phyloP scores from a whole-genome alignment of 2,888 invertebrate genomes.

The Meteorus cinctellus region DNA sequence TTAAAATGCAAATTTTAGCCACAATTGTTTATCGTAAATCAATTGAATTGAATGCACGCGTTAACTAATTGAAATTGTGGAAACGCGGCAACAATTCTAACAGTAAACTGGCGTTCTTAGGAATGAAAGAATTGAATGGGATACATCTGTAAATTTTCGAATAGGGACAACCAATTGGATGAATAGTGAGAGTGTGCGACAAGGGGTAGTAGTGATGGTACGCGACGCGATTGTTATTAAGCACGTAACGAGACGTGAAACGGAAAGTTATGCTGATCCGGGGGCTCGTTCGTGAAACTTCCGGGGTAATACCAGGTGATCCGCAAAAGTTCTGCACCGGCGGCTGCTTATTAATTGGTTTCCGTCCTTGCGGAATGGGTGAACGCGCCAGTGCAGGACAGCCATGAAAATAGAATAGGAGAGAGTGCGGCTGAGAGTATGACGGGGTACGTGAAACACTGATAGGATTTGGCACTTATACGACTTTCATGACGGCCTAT shows the following conservation, averaged over 20 bases:
- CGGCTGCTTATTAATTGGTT: conserved; percentile 44
- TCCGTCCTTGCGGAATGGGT: conserved; percentile 4
- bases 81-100: too few relatives aligned
- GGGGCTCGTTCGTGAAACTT: conserved; percentile 47
- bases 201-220: conserved; percentile 28
- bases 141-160: background rate
- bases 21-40: background rate
- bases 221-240: conserved; percentile 52
- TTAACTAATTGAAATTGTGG: background rate
- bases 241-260: conserved; percentile 47
- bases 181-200: background rate
- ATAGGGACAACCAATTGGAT: background rate
- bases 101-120: too few relatives aligned
- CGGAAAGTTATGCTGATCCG: conserved; percentile 44
- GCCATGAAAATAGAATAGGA: background rate
- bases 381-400: conserved; percentile 7
- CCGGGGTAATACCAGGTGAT: conserved; percentile 42
- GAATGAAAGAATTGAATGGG: background rate
- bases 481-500: conserved; percentile 5
- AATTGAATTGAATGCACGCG: background rate
- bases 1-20: too few relatives aligned
- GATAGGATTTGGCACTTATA: conserved; percentile 34
- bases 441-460: conserved; percentile 4
- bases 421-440: background rate
- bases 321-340: conserved; percentile 51